Conservation (phyloP, 2,888 invertebrate species). For the Eupithecia dodoneata region DNA sequence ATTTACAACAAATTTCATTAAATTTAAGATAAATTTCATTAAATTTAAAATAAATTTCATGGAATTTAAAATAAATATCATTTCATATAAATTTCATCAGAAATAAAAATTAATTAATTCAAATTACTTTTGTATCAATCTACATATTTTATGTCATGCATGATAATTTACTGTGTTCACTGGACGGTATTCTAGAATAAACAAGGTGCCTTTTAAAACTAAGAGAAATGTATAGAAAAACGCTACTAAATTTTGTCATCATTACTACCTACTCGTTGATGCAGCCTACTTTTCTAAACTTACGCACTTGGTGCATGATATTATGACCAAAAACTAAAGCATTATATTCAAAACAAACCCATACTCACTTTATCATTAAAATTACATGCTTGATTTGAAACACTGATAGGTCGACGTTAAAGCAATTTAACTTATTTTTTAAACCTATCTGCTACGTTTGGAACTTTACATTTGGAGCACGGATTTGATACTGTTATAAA, state of each 20-base stretch:
- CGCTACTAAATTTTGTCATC: slow-evolving; percentile 53
- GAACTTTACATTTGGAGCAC: slow-evolving; percentile 1
- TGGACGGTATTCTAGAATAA: slow-evolving; percentile 80
- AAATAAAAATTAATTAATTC: slow-evolving; percentile 24
- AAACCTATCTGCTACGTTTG: neutral
- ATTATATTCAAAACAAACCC: slow-evolving; percentile 69
- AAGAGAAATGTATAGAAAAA: slow-evolving; percentile 59
- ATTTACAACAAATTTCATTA: too few species aligned
- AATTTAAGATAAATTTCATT: slow-evolving; percentile 36
- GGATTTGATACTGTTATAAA: slow-evolving; percentile 9
- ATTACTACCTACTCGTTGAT: slow-evolving; percentile 70
- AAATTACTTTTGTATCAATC: slow-evolving; percentile 26
- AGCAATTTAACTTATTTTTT: neutral
- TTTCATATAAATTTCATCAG: neutral
- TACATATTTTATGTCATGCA: slow-evolving; percentile 46
- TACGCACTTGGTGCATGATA: slow-evolving; percentile 79
- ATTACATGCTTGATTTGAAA: slow-evolving; percentile 49
- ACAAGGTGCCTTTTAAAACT: slow-evolving; percentile 65
- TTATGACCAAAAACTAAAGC: slow-evolving; percentile 63
- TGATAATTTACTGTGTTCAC: slow-evolving; percentile 66
- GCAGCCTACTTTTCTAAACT: slow-evolving; percentile 66
- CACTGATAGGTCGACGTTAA: slow-evolving; percentile 14
- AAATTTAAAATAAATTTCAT: slow-evolving; percentile 34
- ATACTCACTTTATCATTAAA: slow-evolving; percentile 70
- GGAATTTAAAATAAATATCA: slow-evolving; percentile 27